These are phyloP conservation scores for Lasioglossum zephyrum DNA, from an alignment of 2,888 invertebrate species.

Conservation along the genomic window DNA sequence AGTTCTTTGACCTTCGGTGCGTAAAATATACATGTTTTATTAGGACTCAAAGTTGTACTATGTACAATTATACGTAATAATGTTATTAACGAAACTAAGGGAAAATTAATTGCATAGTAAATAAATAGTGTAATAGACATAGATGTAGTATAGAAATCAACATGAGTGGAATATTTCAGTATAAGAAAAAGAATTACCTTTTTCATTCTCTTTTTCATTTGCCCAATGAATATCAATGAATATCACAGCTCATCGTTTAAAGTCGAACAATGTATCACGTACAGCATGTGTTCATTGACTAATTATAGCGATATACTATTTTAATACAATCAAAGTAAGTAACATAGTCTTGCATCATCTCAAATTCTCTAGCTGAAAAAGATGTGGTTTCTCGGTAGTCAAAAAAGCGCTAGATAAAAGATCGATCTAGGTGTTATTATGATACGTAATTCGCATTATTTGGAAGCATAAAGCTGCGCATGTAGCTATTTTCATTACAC, in stretches of 20 bases:
- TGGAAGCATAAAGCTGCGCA: too few relatives aligned
- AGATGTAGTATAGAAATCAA: not conserved
- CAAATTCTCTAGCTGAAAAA: not conserved
- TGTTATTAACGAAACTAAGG: not conserved
- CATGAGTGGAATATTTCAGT: not conserved
- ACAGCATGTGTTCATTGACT: not conserved
- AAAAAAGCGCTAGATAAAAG: too few relatives aligned
- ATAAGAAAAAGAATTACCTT: not conserved
- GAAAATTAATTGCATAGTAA: not conserved
- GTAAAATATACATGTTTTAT: not conserved
- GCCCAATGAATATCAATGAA: not conserved
- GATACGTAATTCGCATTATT: too few relatives aligned
- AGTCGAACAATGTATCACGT: not conserved
- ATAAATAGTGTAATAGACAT: not conserved
- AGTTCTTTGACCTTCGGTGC: not conserved
- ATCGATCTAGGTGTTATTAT: too few relatives aligned
- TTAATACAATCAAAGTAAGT: not conserved
- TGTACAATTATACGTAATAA: not conserved
- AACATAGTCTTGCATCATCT: not conserved
- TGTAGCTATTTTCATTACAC: too few relatives aligned
- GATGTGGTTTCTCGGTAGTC: too few relatives aligned
- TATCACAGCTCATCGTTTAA: not conserved
- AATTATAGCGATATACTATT: not conserved
- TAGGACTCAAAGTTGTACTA: not conserved
- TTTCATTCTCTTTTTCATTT: not conserved